Evolutionary conservation across 2,113 vertebrate genomes (phyloP).

Genomic region (Myotis davidii): DNA sequence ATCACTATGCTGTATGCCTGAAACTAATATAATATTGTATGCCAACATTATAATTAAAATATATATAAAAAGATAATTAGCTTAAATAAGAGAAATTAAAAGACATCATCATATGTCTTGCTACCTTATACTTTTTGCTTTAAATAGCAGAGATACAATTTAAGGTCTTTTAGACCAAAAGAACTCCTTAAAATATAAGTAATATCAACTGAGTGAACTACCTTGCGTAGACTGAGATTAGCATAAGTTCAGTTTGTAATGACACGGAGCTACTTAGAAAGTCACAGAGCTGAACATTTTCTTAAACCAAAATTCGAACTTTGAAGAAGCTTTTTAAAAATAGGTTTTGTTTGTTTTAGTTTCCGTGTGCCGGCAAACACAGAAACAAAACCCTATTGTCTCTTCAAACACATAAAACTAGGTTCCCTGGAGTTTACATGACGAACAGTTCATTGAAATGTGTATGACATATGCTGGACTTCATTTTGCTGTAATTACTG

Average conservation of each 20-base stretch:
- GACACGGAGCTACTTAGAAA: background rate
- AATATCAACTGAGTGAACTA: accelerated
- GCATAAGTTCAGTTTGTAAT: background rate
- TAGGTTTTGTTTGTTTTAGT: background rate
- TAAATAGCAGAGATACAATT: background rate
- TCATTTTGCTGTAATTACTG: accelerated
- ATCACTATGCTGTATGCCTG: background rate
- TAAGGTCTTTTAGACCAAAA: background rate
- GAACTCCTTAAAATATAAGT: background rate
- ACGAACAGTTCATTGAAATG: background rate
- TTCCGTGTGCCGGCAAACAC: background rate
- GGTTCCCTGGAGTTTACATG: background rate
- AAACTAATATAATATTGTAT: background rate
- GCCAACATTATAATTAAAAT: background rate
- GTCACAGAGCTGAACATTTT: background rate
- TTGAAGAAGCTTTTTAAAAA: background rate
- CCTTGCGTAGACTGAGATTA: background rate
- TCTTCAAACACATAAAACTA: background rate
- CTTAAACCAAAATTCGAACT: background rate
- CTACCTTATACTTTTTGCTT: background rate
- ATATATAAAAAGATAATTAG: background rate
- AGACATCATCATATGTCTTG: background rate
- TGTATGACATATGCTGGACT: accelerated
- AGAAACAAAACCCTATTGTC: background rate
- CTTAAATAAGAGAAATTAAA: background rate